Base-by-base conservation (phyloP, 2,113 vertebrate genomes). In the Prunella himalayana region DNA sequence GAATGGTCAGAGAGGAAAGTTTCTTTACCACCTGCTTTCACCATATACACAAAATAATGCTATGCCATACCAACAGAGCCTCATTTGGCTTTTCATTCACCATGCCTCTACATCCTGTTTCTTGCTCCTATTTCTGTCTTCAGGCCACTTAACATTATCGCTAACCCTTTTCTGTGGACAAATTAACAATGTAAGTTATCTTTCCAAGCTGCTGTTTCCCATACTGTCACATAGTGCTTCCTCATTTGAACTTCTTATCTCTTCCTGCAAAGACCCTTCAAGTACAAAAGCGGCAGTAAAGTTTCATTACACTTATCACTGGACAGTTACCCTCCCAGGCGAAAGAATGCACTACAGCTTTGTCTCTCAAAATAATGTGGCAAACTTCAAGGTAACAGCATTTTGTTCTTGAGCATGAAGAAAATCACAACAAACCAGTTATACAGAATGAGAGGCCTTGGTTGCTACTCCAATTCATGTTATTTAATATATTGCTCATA, bases 171-270 rank as follows among this genome's bases (percentile, higher is more conserved):
- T 78, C 65, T 88, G 73, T 69, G 61, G 65, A 60, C 82, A 96
- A 95, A 86, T 94, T 92, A 88, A 92, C 80, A 85, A 85, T 39
- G 13, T 39, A 73, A 60, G 13, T 89, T 95, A 95, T 96, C 93
- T 78, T 93, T 79, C 65, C 47, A 76, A 94, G 78, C 78, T 90
- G 76, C 82, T 90, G 92, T 81, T 97, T 96, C 94, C 91, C 80
- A 72, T 84, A 84, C 27, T 13, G 3, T 57, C 2, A 10, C 72
- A 73, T 1, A 84, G 23, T 57, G n/a, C 65, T 96, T 96, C 92
- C 94, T 83, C 80, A 82, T 95, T 77, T 77, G 27, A 93, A 70
- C 23, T 82, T 50, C 85, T 77, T 95, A 95, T 95, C 96, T 90
- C 64, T 89, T 91, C 73, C 77, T 81, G 85, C 44, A 82, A 85